Conservation (phyloP, 2,888 invertebrate species). For the Amaurobius ferox region DNA sequence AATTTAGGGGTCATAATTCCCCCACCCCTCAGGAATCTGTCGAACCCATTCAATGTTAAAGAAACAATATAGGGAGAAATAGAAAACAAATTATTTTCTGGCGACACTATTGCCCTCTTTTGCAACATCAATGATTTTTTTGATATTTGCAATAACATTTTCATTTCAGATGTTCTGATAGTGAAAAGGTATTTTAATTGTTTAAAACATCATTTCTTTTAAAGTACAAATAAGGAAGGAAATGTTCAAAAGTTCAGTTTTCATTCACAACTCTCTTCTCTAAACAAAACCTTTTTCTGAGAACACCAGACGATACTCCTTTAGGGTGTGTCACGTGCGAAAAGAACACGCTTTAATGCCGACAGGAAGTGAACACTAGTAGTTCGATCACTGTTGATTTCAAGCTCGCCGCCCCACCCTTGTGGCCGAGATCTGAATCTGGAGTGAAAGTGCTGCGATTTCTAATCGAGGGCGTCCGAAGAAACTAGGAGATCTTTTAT, state of each 20-base stretch:
- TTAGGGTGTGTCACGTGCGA: slow-evolving; percentile 3
- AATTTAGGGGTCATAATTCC: too few relatives aligned
- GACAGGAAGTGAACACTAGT: slow-evolving; percentile 35
- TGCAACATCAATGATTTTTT: too few relatives aligned
- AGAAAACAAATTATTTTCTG: too few relatives aligned
- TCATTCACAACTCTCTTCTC: not conserved
- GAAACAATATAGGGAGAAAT: too few relatives aligned
- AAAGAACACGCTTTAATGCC: slow-evolving; percentile 8
- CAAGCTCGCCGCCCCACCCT: slow-evolving; percentile 47
- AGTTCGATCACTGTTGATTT: slow-evolving; percentile 62
- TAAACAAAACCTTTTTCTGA: slow-evolving; percentile 1
- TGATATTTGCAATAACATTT: too few relatives aligned
- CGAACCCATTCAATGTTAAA: too few relatives aligned
- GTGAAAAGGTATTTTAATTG: too few relatives aligned
- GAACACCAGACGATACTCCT: slow-evolving; percentile 29
- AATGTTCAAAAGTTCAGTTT: not conserved
- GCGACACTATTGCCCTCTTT: too few relatives aligned
- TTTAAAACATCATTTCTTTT: too few relatives aligned
- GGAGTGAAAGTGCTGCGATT: slow-evolving; percentile 40
- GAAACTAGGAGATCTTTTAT: slow-evolving; percentile 21
- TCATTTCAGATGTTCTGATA: too few relatives aligned
- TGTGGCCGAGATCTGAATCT: slow-evolving; percentile 60
- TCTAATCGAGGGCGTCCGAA: slow-evolving; percentile 60
- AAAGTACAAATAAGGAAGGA: not conserved
- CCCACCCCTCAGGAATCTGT: too few relatives aligned